Evolutionary conservation across 2,113 vertebrate species (phyloP), one percentile per base, ranked within the genome.

Genomic region (Seriola rivoliana): DNA sequence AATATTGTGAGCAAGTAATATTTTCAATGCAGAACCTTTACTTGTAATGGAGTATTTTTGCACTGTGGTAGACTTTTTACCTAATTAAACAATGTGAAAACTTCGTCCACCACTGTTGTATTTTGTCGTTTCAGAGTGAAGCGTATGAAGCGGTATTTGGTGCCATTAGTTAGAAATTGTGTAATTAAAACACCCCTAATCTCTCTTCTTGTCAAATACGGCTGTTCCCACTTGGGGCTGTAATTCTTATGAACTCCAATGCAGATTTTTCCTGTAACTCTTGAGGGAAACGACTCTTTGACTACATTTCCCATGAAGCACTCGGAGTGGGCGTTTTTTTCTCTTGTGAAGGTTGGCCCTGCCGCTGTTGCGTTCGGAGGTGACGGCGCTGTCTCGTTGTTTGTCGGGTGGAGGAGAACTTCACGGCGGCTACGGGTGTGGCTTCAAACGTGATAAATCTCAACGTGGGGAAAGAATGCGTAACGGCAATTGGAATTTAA

Each of bases 351-450:
- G 86, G 71, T 3, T 52, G 87, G 48, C 70, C 17, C 34, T 80
- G 62, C 66, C 64, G 71, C 87, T 57, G 82, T 64, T 81, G 84
- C 69, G 60, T 21, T 55, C 75, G 85, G 85, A 85, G 86, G 88
- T 85, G 85, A 82, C 90, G 84, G 89, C 67, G 77, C 88, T 85
- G 78, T 86, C 71, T 92, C n/a, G 38, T 72, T 85, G 81, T 88
- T 64, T 40, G 80, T 87, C 86, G 71, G 89, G 60, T 73, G 44
- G 78, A 83, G 84, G 85, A 90, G 87, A 93, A 95, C 93, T 94
- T 93, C 85, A 86, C 85, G 76, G 89, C 78, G 74, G 82, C 72
- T 78, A 38, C 94, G 95, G 95, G 95, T 95, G 95, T 95, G 95
- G 95, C 93, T 93, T 88, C 84, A 73, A 90, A 88, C 72, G 90